phyloP scores from a whole-genome alignment of 2,888 invertebrate species.

The Bombylius major region DNA sequence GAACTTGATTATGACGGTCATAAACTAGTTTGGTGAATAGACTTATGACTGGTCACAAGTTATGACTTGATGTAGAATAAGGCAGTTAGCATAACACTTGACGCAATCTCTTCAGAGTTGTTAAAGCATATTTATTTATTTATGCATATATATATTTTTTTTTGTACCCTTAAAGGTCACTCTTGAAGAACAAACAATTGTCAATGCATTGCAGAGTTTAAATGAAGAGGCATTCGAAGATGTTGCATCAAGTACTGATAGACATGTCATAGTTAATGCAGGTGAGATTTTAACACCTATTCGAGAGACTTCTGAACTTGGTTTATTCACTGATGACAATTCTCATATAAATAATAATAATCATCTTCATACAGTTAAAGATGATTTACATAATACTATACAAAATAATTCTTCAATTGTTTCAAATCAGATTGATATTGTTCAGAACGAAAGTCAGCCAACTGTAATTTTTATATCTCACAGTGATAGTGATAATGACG shows the following conservation, averaged over 20 bases:
- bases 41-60: no score
- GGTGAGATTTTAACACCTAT: constrained; percentile 40
- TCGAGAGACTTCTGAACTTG: constrained; percentile 36
- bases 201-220: constrained; percentile 80
- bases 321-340: constrained; percentile 33
- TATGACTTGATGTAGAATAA: no score
- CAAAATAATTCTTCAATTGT: background rate
- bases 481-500: constrained; percentile 22
- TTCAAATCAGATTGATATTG: background rate
- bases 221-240: constrained; percentile 91
- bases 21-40: no score
- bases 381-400: background rate
- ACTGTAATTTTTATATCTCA: constrained; percentile 33
- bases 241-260: constrained; percentile 59
- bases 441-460: constrained; percentile 19
- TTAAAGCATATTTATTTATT: no score
- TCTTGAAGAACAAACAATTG: constrained; percentile 89
- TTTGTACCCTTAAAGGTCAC: constrained; percentile 54
- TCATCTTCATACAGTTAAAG: background rate
- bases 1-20: no score
- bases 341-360: background rate
- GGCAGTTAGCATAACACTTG: no score
- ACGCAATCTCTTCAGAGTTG: no score
- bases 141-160: background rate
- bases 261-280: constrained; percentile 31